phyloP scores from a whole-genome alignment of 2,113 vertebrate genomes.

The Tiliqua scincoides region DNA sequence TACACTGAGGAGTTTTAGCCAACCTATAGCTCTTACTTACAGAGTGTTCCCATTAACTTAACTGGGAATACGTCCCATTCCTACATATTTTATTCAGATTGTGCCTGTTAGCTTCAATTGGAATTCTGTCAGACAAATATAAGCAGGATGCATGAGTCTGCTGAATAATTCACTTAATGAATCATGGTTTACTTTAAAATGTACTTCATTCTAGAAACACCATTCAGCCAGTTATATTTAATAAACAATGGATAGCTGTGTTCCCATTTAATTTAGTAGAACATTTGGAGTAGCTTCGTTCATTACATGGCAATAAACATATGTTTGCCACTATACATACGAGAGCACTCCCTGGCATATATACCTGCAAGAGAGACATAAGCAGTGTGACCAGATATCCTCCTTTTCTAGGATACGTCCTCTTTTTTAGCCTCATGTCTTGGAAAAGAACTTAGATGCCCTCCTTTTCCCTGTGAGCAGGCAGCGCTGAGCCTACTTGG shows the following conservation, averaged over 20 bases:
- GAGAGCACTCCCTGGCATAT: neutral
- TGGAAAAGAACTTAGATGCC: no score
- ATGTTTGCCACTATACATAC: neutral
- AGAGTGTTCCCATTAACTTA: neutral
- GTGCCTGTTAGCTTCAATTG: constrained; percentile 27
- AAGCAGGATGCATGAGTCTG: constrained; percentile 43
- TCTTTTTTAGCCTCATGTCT: no score
- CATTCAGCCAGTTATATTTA: constrained; percentile 10
- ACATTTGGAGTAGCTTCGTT: constrained; percentile 25
- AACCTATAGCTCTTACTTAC: neutral
- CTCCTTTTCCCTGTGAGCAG: no score
- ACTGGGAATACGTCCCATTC: neutral
- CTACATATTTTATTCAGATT: constrained; percentile 34
- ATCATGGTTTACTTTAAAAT: constrained; percentile 52
- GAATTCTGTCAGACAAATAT: constrained; percentile 48
- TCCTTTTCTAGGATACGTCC: no score
- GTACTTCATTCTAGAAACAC: constrained; percentile 29
- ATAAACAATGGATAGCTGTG: neutral
- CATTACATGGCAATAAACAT: neutral
- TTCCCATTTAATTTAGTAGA: constrained; percentile 20
- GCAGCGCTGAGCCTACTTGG: no score
- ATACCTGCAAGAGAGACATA: neutral
- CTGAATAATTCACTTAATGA: constrained; percentile 49
- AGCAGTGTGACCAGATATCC: no score
- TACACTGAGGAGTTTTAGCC: neutral